Base-by-base conservation (phyloP, 2,888 invertebrate species). In the Plagiodera versicolora region DNA sequence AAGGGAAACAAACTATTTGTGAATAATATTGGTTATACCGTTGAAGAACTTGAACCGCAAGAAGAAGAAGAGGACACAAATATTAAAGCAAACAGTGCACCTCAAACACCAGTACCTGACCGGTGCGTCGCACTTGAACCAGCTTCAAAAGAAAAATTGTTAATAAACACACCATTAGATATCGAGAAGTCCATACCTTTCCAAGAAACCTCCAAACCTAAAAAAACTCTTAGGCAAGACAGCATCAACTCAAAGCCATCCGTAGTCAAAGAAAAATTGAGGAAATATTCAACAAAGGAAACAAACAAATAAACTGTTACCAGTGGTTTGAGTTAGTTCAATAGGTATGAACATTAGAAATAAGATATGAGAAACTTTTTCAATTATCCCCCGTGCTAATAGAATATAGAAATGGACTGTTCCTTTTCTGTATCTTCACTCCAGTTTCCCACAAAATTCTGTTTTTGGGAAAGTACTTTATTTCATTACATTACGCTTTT, bases 251-350 rank as follows among this genome's bases (percentile, higher is more conserved):
- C 17, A 18, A 46, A 46, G 46, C 47, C 18, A 48, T 19, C 47
- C 10, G n/a, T 19, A 18, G 19, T n/a, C 19, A 19, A 48, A 48
- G 47, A 19, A 48, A 48, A 48, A 48, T 48, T 48, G 47, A 48
- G 47, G 20, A 48, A 19, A 19, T 48, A 48, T 14, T 48, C 47
- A 48, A 48, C 47, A 20, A 48, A 48, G 20, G 20, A 48, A 48
- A 10, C 19, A 48, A 48, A 17, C 20, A 20, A 48, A 18, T 14
- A 10, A 8, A 10, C 5, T 6, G 8, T 28, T 32, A 3, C 32
- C 4, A 32, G 6, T 32, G 32, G 10, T 10, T n/a, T 8, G 32
- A 11, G 6, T 32, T 10, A 32, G 16, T 45, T 45, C 16, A 14
- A 45, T 16, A 9, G 4, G 16, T 45, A 9, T 9, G 6, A 45